phyloP scores from a whole-genome alignment of 2,888 invertebrate species.

The Cryptophagus acutangulus region DNA sequence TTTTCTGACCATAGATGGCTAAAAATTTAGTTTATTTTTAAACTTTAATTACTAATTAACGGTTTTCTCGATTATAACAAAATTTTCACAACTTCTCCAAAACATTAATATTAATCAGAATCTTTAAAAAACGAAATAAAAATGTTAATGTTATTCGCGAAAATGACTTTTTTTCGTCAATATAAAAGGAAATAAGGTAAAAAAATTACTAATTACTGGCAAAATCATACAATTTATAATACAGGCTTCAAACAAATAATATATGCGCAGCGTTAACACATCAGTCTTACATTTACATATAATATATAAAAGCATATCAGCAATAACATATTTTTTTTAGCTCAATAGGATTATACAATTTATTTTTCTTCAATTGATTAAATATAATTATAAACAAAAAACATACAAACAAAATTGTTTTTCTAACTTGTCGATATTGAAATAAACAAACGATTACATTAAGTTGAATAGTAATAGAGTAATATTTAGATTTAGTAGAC shows the following conservation, averaged over 20 bases:
- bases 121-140: too few species aligned
- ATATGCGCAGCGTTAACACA: conserved; percentile 45
- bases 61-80: too few species aligned
- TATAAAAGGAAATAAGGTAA: too few species aligned
- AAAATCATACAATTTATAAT: conserved; percentile 47
- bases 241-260: conserved; percentile 44
- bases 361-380: conserved; percentile 13
- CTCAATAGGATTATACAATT: conserved; percentile 25
- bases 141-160: too few species aligned
- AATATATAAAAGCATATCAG: conserved; percentile 28
- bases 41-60: too few species aligned
- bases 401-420: background rate
- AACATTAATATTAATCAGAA: too few species aligned
- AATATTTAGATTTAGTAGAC: conserved; percentile 16
- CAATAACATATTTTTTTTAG: conserved; percentile 21
- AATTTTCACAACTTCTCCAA: too few species aligned
- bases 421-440: background rate
- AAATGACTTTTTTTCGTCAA: too few species aligned
- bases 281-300: conserved; percentile 46
- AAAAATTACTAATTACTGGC: too few species aligned
- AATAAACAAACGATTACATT: background rate
- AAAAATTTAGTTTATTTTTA: too few species aligned
- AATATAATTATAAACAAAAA: background rate
- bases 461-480: conserved; percentile 4
- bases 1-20: too few species aligned